phyloP scores from a whole-genome alignment of 2,888 invertebrate species.

The Leucania comma region DNA sequence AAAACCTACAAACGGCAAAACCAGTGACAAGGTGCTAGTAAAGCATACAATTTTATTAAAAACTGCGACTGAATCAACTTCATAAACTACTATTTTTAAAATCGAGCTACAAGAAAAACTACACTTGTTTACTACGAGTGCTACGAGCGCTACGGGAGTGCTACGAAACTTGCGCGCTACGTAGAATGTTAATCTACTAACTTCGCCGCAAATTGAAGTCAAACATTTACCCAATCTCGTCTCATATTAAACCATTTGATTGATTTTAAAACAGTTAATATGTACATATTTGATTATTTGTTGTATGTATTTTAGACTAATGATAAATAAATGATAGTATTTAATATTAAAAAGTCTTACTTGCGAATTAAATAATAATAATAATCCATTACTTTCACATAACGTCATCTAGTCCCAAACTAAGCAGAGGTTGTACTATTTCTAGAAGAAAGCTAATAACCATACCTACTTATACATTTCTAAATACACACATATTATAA shows the following conservation, averaged over 20 bases:
- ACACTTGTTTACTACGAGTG: slow-evolving; percentile 14
- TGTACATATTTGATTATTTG: neutral
- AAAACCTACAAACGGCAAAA: no score
- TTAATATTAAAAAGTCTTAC: neutral
- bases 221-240: slow-evolving; percentile 35
- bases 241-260: slow-evolving; percentile 31
- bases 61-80: neutral
- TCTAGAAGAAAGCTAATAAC: no score
- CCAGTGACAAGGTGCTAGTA: neutral
- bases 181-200: slow-evolving; percentile 26
- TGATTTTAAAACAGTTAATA: slow-evolving; percentile 27
- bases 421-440: no score
- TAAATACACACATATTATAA: no score
- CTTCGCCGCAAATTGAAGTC: slow-evolving; percentile 25
- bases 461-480: no score
- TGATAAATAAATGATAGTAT: neutral
- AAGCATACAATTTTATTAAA: neutral
- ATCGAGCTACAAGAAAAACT: neutral
- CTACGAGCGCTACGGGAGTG: slow-evolving; percentile 19
- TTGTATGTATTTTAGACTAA: neutral
- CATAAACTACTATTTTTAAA: neutral
- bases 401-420: no score
- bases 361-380: neutral
- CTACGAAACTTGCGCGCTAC: slow-evolving; percentile 38
- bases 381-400: no score